Base-by-base conservation (phyloP, 2,888 invertebrate species). In the Agrochola circellaris region DNA sequence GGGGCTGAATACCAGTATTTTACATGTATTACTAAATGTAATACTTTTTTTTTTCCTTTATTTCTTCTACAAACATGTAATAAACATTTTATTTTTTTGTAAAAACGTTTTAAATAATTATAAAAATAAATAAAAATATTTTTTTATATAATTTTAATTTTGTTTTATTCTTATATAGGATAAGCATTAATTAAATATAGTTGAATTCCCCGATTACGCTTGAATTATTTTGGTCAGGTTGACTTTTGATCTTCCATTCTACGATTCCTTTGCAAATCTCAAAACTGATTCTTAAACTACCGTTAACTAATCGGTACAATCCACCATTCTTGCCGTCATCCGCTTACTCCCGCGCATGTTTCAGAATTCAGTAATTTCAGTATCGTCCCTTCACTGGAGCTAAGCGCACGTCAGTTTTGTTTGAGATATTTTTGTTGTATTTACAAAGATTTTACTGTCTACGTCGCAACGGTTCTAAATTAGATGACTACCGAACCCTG, bases 361-460 rank as follows among this genome's bases (percentile, higher is more conserved):
- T 90, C 88, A 89, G 87, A 82, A 82, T 88, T 87, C 92, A 90
- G 87, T 77, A 69, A 81, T 90, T 92, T 92, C 92, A 94, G 94
- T 94, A 75, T 80, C 85, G 85, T 86, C 89, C 86, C 85, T 75
- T 83, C 82, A 68, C 71, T 83, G 85, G 74, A 81, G 64, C 81
- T 51, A 84, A 83, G 73, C 84, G 85, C 87, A 89, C 89, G 88
- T 70, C 67, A 61, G 69, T 80, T 81, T 73, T 45, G 34, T 26
- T 54, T 6, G 1, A 69, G 30, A 45, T 64, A 56, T 73, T 67
- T 76, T 30, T 56, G 76, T 77, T 54, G 54, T 83, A 54, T 77
- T 69, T 69, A 75, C 65, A 72, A 75, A 62, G 26, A 58, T 66
- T 69, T 58, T 65, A 3, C 62, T 72, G 51, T 81, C 75, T 64